phyloP scores from a whole-genome alignment of 1,140 invertebrate species.

The Pseudoatta argentina region DNA sequence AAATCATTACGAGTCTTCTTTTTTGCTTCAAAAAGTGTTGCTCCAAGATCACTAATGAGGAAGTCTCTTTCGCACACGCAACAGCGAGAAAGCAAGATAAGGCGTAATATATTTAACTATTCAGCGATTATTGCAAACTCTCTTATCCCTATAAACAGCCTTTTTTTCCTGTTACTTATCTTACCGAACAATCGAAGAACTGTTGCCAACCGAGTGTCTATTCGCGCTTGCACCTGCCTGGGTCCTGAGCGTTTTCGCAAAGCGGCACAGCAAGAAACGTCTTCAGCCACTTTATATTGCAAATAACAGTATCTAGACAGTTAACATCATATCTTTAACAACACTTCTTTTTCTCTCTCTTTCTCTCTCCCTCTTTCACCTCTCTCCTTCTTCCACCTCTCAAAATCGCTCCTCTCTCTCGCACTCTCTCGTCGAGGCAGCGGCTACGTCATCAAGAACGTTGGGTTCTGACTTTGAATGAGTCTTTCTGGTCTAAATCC shows the following conservation, averaged over 20 bases:
- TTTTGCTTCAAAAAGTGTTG: neutral
- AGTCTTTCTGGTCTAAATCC: neutral
- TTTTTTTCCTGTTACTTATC: conserved; percentile 34
- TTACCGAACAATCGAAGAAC: conserved; percentile 20
- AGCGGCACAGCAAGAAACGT: neutral
- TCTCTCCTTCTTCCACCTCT: neutral
- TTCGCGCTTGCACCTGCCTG: neutral
- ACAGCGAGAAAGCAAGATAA: conserved; percentile 3
- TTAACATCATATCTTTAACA: conserved; percentile 40
- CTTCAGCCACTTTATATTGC: neutral
- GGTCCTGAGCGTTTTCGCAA: neutral
- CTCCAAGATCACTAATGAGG: neutral
- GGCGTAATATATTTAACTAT: neutral
- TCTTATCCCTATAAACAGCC: neutral
- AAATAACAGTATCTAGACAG: conserved; percentile 34
- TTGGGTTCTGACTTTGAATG: neutral
- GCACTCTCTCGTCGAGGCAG: neutral
- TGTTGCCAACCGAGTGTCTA: conserved; percentile 43
- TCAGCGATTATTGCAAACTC: neutral
- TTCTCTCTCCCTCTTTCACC: neutral
- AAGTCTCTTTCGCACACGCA: neutral
- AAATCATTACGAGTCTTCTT: too few relatives aligned
- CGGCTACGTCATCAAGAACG: conserved; percentile 12
- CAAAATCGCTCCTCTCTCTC: conserved; percentile 39
- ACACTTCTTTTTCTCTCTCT: conserved; percentile 31